phyloP scores from a whole-genome alignment of 2,797 vertebrate species.

The Neoniphon sammara region DNA sequence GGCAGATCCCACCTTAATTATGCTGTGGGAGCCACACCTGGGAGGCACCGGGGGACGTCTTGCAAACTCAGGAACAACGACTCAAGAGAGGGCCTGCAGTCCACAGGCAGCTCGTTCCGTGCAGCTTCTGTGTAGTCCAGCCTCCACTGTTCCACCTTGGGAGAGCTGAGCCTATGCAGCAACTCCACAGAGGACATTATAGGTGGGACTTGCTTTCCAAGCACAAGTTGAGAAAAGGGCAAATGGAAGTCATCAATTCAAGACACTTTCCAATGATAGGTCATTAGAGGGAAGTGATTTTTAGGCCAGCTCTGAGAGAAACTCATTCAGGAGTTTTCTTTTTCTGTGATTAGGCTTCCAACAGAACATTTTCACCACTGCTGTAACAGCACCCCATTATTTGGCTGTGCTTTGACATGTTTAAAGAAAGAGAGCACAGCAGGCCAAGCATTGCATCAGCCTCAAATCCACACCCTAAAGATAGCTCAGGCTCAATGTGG shows the following conservation, averaged over 20 bases:
- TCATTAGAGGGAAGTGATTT: conserved; percentile 72
- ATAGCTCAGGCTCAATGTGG: conserved; percentile 68
- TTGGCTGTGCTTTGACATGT: conserved; percentile 63
- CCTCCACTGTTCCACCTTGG: conserved; percentile 33
- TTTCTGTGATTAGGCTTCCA: conserved; percentile 45
- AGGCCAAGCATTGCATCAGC: conserved; percentile 74
- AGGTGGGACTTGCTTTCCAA: conserved; percentile 56
- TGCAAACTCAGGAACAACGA: conserved; percentile 70
- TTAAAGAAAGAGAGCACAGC: conserved; percentile 65
- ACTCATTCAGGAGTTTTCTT: conserved; percentile 56
- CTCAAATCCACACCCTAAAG: conserved; percentile 74
- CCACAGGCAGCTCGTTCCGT: conserved; percentile 41
- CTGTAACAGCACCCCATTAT: conserved; percentile 68
- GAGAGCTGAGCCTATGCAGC: conserved; percentile 59
- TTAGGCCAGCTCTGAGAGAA: conserved; percentile 59
- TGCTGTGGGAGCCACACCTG: conserved; percentile 82
- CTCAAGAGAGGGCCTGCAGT: conserved; percentile 54
- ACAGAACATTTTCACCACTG: conserved; percentile 58
- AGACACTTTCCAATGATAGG: conserved; percentile 60
- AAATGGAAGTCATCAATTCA: conserved; percentile 73
- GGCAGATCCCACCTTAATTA: conserved; percentile 86
- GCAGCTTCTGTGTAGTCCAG: conserved; percentile 43
- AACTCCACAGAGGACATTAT: conserved; percentile 62
- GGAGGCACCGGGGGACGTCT: conserved; percentile 70
- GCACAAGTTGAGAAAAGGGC: conserved; percentile 67